Conservation (phyloP, 2,888 invertebrate species). For the Pelosia muscerda region DNA sequence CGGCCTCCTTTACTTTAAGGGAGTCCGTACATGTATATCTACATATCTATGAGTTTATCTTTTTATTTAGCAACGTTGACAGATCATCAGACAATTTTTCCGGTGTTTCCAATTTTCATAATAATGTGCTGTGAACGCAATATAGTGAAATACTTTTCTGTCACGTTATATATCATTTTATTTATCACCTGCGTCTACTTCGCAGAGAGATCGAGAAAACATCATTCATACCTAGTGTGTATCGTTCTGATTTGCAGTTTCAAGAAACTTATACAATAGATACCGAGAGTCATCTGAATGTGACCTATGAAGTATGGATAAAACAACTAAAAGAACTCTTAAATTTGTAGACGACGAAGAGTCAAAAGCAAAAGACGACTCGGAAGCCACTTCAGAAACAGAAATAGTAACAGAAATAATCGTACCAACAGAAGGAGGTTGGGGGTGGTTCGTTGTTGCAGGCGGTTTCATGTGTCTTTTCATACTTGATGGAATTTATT, state of each 20-base stretch:
- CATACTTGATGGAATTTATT: conserved; percentile 72
- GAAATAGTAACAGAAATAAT: conserved; percentile 79
- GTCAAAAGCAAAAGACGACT: neutral
- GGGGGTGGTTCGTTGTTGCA: conserved; percentile 79
- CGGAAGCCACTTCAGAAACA: conserved; percentile 57
- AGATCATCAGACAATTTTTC: neutral
- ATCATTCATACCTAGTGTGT: neutral
- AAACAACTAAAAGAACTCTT: neutral
- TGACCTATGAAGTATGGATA: neutral
- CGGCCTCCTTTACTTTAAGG: too few relatives aligned
- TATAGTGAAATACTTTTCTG: neutral
- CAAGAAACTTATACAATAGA: neutral
- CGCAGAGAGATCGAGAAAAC: neutral
- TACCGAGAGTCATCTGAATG: too few relatives aligned
- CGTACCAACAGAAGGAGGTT: conserved; percentile 77
- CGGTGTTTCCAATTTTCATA: neutral
- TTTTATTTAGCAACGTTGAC: neutral
- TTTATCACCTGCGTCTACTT: neutral
- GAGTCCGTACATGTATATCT: too few relatives aligned
- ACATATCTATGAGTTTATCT: neutral
- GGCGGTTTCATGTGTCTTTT: conserved; percentile 66
- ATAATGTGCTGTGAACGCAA: neutral
- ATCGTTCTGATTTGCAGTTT: neutral
- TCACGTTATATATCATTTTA: neutral
- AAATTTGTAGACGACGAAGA: neutral